Percentiles rank a stretch among this genome's conserved stretches.
Evolutionary conservation across 2,888 invertebrate genomes (phyloP).

Genomic region (Toxonevra muliebris): DNA sequence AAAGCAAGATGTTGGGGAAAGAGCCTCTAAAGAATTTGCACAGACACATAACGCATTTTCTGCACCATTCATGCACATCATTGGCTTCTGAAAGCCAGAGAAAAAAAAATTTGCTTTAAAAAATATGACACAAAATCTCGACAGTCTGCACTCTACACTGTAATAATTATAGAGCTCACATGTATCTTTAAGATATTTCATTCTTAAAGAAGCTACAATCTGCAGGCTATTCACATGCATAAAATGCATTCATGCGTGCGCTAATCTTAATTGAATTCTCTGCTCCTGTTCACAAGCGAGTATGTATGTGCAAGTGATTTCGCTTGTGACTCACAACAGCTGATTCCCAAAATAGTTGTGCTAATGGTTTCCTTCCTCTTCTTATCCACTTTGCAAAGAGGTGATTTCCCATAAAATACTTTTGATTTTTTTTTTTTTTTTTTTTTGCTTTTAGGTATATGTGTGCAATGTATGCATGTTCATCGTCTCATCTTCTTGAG

Average conservation of each 20-base stretch:
- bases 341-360: slow-evolving; percentile 21
- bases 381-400: no score
- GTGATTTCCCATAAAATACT: neutral
- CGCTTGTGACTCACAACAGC: slow-evolving; percentile 10
- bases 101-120: slow-evolving; percentile 35
- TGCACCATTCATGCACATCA: slow-evolving; percentile 41
- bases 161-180: no score
- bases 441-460: no score
- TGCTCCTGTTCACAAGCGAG: neutral
- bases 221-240: no score
- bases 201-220: no score
- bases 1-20: no score
- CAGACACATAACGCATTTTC: slow-evolving; percentile 5
- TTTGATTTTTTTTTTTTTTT: neutral
- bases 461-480: no score
- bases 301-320: slow-evolving; percentile 1
- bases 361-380: neutral
- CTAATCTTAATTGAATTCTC: slow-evolving; percentile 1
- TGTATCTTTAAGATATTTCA: no score
- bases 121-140: no score
- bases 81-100: slow-evolving; percentile 36
- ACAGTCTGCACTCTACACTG: no score
- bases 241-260: neutral
- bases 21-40: neutral
- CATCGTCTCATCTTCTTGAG: slow-evolving; percentile 2